A percentile compares a stretch with the other conserved stretches of the same genome.
phyloP scores from a whole-genome alignment of 2,113 vertebrate genomes.

The Camelus dromedarius region DNA sequence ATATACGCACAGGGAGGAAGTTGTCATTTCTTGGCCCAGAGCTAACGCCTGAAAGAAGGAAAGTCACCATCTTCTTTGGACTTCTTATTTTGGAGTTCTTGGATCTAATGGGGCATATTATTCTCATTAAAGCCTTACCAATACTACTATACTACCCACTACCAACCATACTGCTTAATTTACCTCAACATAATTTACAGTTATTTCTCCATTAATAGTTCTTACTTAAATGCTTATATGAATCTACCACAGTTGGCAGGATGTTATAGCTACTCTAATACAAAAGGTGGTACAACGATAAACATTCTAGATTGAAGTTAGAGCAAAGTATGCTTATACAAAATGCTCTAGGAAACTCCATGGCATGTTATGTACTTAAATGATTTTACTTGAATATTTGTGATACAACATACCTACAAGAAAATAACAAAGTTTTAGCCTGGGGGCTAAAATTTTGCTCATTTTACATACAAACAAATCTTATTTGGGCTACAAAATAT shows the following conservation, averaged over 20 bases:
- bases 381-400: neutral
- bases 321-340: neutral
- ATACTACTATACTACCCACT: conserved; percentile 6
- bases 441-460: neutral
- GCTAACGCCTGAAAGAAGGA: neutral
- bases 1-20: neutral
- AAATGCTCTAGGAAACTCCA: neutral
- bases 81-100: conserved; percentile 42
- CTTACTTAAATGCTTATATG: neutral
- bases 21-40: neutral
- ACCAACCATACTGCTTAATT: neutral
- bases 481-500: neutral
- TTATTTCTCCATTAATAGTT: neutral
- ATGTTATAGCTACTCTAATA: neutral
- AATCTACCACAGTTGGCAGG: neutral
- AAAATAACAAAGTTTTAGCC: neutral
- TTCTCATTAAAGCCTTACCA: conserved; percentile 28
- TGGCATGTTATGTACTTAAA: neutral
- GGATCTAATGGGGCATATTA: neutral
- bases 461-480: neutral
- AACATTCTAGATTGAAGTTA: neutral
- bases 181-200: neutral
- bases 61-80: neutral
- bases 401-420: neutral
- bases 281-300: neutral